These are phyloP conservation scores for Aurelia sp. DNA, from an alignment of 30 jellyfish, hydroid and myxozoan genomes.

Conservation along the genomic window DNA sequence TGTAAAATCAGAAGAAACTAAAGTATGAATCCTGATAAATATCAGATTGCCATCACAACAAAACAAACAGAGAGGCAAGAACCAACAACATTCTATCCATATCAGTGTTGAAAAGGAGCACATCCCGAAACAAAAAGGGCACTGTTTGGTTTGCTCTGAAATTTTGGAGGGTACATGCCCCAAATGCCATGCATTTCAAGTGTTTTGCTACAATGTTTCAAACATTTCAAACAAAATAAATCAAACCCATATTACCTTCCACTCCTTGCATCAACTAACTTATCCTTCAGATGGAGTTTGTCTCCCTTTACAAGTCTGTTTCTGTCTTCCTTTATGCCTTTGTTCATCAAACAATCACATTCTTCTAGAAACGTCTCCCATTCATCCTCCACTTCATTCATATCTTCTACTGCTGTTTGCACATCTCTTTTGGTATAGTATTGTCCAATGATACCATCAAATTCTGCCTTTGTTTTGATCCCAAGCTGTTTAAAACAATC, in stretches of 20 bases:
- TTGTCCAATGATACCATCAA: conserved; percentile 18
- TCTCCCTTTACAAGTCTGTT: conserved; percentile 11
- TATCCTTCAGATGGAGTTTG: background rate
- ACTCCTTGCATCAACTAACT: conserved; percentile 52
- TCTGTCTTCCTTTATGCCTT: background rate
- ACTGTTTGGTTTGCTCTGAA: too few species aligned
- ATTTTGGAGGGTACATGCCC: too few species aligned
- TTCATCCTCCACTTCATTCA: conserved; percentile 42
- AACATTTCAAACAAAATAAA: too few species aligned
- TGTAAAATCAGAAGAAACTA: too few species aligned
- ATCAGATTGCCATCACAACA: too few species aligned
- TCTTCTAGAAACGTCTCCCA: conserved; percentile 60
- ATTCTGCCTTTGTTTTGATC: conserved; percentile 27
- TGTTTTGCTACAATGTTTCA: too few species aligned
- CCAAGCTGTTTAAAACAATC: conserved; percentile 45
- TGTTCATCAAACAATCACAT: conserved; percentile 24
- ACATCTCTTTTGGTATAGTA: conserved; percentile 4
- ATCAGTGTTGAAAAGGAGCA: too few species aligned
- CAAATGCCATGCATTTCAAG: too few species aligned
- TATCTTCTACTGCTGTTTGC: conserved; percentile 39
- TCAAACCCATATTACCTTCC: conserved; percentile 30
- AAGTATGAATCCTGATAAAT: too few species aligned
- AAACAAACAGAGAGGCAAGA: too few species aligned
- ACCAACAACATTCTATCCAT: too few species aligned
- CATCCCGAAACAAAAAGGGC: too few species aligned